Base-by-base conservation (phyloP, 2,113 vertebrate species). In the Saiga tatarica region DNA sequence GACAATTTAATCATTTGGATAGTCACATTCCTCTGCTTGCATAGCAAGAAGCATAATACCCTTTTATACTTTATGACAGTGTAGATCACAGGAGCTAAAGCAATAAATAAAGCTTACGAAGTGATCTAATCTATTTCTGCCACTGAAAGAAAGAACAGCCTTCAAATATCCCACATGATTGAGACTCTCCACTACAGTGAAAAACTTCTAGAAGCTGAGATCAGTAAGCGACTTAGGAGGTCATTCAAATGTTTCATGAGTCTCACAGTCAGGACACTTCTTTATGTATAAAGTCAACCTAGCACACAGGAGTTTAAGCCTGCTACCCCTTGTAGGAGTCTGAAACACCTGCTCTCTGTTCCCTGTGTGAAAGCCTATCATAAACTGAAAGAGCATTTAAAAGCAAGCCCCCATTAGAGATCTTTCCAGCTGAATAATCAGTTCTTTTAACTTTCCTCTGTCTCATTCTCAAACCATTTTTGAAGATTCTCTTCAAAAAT, bases 221-320 rank as follows among this genome's bases (percentile, higher is more conserved):
- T 97, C 95, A 83, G 92, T 86, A 33, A 76, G 42, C 39, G 45
- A 89, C 62, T 79, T 26, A 0, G 5, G 60, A 94, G 59, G 45
- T 79, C 85, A 86, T 59, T 94, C 88, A 91, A 53, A 91, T 91
- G 83, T 95, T 94, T 97, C 94, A 93, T 89, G 94, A 97, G 42
- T 36, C 60, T 96, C 94, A 83, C 7, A 4, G 57, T 71, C 81
- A 78, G 94, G 93, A 89, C 45, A 71, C 81, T 79, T 52, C 74
- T 93, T 87, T 92, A 91, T 50, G 94, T 62, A 33, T 62, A 93
- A 97, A 94, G 79, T 57, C 50, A 95, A 88, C 78, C 26, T 52
- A 26, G 17, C 33, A 36, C 42, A 47, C 9, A 74, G 71, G 79
- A 94, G 57, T 94, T 53, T 55, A 84, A 98, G 53, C 84, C 53